These are phyloP conservation scores for Lathronympha strigana DNA, from an alignment of 2,888 invertebrate genomes.

Conservation along the genomic window DNA sequence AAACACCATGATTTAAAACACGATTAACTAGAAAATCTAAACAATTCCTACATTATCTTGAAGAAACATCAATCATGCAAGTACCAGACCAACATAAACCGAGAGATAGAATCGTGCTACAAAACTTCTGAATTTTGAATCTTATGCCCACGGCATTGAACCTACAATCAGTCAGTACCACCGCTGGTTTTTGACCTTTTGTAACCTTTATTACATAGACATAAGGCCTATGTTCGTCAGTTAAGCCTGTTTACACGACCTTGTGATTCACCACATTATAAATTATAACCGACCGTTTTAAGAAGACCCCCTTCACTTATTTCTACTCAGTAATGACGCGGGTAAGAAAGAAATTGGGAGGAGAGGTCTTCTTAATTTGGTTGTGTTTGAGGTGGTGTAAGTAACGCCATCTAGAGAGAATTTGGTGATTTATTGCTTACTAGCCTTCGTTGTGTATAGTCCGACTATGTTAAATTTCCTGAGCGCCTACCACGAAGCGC, in stretches of 20 bases:
- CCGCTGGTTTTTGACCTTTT: no score
- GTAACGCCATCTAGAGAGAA: conserved; percentile 46
- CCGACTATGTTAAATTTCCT: no score
- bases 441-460: no score
- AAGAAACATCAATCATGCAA: conserved; percentile 52
- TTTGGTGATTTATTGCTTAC: conserved; percentile 20
- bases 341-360: neutral
- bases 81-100: conserved; percentile 52
- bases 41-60: conserved; percentile 48
- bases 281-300: conserved; percentile 46
- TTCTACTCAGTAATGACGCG: neutral
- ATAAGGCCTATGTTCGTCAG: no score
- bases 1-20: conserved; percentile 2
- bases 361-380: conserved; percentile 28
- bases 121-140: neutral
- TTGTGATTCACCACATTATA: conserved; percentile 57
- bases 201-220: no score
- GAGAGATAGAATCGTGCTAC: conserved; percentile 48
- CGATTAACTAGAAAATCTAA: conserved; percentile 45
- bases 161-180: neutral
- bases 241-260: conserved; percentile 49
- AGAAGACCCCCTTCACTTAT: conserved; percentile 43
- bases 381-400: conserved; percentile 36
- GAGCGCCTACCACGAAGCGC: no score
- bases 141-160: neutral